phyloP scores from a whole-genome alignment of 2,797 vertebrate species.

The Gymnothorax reevesii region DNA sequence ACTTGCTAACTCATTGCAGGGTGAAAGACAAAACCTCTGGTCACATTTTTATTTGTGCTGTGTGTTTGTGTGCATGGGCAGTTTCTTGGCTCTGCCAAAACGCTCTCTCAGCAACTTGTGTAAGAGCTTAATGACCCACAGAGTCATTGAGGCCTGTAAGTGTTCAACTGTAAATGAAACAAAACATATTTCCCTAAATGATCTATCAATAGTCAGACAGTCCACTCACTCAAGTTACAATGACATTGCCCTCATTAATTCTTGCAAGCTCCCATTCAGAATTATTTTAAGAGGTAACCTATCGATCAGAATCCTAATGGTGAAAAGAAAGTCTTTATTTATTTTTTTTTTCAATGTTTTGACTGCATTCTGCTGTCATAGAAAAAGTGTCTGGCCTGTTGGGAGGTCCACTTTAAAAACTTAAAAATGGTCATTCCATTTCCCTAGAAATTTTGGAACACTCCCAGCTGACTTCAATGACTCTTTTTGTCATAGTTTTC shows the following conservation, averaged over 20 bases:
- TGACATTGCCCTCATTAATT: neutral
- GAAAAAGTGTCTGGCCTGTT: neutral
- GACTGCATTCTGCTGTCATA: neutral
- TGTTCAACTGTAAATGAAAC: neutral
- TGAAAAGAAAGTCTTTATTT: neutral
- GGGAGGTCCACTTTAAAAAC: neutral
- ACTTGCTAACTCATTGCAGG: neutral
- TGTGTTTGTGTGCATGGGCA: constrained; percentile 11
- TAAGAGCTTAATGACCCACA: constrained; percentile 40
- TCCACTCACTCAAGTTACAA: neutral
- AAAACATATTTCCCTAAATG: constrained; percentile 8
- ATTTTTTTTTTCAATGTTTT: neutral
- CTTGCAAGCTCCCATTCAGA: neutral
- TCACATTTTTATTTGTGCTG: constrained; percentile 5
- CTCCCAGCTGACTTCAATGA: constrained; percentile 29
- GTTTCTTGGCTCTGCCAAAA: constrained; percentile 12
- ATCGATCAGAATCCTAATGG: neutral
- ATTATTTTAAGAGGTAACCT: neutral
- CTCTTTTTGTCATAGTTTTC: constrained; percentile 50
- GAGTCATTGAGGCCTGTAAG: constrained; percentile 35
- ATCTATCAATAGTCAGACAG: neutral
- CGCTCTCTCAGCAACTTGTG: neutral
- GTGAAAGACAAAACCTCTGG: constrained; percentile 16
- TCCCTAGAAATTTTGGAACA: neutral
- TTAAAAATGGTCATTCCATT: neutral